These are phyloP conservation scores for Cinara cedri DNA, from an alignment of 2,888 invertebrate genomes.

Conservation along the genomic window DNA sequence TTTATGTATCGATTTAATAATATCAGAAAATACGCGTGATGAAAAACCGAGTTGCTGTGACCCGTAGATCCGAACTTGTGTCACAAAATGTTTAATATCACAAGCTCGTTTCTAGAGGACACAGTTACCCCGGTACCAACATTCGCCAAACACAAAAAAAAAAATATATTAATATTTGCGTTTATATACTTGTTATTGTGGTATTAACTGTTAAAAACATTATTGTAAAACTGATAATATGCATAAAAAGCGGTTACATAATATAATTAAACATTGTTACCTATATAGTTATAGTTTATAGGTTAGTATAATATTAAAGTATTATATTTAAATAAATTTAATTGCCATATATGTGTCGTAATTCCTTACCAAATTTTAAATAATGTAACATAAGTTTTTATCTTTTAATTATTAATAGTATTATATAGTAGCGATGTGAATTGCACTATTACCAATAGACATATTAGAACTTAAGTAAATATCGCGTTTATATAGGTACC, in stretches of 20 bases:
- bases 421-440: no score
- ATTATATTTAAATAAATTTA: no score
- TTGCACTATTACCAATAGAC: no score
- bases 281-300: no score
- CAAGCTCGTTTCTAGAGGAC: slow-evolving; percentile 55
- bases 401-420: no score
- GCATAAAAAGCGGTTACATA: background rate
- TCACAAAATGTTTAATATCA: slow-evolving; percentile 47
- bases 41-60: slow-evolving; percentile 43
- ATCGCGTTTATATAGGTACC: no score
- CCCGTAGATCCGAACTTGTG: slow-evolving; percentile 57
- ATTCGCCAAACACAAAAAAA: background rate
- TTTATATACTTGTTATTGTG: background rate
- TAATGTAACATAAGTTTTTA: no score
- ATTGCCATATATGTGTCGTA: no score
- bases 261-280: background rate
- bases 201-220: background rate
- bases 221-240: background rate
- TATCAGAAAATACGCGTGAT: background rate
- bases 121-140: slow-evolving; percentile 36
- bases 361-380: no score
- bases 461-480: no score
- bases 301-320: no score
- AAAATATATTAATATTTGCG: background rate
- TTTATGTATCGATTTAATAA: background rate